Percentiles rank a stretch among this genome's conserved stretches.
phyloP scores from a whole-genome alignment of 2,797 vertebrate species.

The Xenops minutus region DNA sequence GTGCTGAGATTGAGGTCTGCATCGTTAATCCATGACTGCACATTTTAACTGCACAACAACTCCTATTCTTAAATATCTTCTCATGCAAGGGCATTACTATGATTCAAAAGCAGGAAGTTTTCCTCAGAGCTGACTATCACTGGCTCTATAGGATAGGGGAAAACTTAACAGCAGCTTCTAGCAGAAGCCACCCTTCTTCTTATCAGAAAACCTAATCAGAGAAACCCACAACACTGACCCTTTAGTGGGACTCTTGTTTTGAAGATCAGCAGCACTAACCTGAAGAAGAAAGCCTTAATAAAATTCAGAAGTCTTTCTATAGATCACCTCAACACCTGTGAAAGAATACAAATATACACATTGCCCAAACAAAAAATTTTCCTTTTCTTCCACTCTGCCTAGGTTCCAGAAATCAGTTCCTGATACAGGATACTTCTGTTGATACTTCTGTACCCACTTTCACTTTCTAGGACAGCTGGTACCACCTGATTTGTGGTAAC shows the following conservation, averaged over 20 bases:
- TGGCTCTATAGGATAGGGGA: no score
- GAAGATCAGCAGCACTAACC: not conserved
- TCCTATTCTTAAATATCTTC: no score
- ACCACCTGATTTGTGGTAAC: not conserved
- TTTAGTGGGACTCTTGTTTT: not conserved
- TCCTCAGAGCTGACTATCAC: no score
- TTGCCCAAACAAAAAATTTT: not conserved
- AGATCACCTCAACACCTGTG: not conserved
- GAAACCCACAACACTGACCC: no score
- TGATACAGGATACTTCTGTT: not conserved
- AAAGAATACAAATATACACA: not conserved
- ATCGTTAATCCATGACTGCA: no score
- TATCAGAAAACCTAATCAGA: no score
- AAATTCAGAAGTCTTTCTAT: not conserved
- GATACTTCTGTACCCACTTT: not conserved
- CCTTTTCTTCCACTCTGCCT: not conserved
- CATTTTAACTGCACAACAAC: no score
- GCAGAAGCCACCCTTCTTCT: no score
- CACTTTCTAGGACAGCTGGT: not conserved
- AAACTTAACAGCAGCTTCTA: no score
- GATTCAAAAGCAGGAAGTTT: no score
- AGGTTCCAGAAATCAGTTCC: not conserved
- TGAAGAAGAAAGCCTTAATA: not conserved
- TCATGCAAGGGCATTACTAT: no score
- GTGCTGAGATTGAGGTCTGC: no score